A percentile compares a stretch with the other conserved stretches of the same genome.
These are phyloP conservation scores for Abscondita cerata DNA, from an alignment of 2,888 invertebrate species.

Conservation along the genomic window DNA sequence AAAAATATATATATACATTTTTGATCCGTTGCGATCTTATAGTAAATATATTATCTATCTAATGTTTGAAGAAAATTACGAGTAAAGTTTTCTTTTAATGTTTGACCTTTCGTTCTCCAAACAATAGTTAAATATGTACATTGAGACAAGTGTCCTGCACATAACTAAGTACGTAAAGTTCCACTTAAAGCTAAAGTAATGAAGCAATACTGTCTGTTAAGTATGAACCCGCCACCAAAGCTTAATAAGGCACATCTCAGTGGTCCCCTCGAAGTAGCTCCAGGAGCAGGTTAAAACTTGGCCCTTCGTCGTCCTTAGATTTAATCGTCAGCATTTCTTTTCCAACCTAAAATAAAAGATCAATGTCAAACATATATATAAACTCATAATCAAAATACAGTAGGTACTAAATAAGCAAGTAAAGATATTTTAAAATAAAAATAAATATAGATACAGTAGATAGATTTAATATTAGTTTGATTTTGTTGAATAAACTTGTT, in stretches of 20 bases:
- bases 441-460: too few relatives aligned
- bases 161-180: conserved; percentile 55
- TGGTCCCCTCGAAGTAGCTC: conserved; percentile 94
- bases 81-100: background rate
- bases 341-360: conserved; percentile 71
- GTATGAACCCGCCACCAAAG: conserved; percentile 57
- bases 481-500: too few relatives aligned
- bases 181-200: conserved; percentile 54
- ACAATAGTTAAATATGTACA: conserved; percentile 23
- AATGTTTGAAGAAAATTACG: conserved; percentile 16
- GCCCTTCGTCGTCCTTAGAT: conserved; percentile 88
- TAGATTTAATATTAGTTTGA: too few relatives aligned
- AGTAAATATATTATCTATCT: conserved; percentile 5
- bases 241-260: conserved; percentile 60
- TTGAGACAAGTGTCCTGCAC: conserved; percentile 40
- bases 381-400: too few relatives aligned
- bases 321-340: conserved; percentile 91
- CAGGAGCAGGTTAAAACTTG: conserved; percentile 94
- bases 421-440: too few relatives aligned
- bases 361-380: too few relatives aligned
- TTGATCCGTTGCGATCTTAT: conserved; percentile 31
- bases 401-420: too few relatives aligned
- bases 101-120: conserved; percentile 14
- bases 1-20: conserved; percentile 34
- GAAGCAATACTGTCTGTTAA: conserved; percentile 58